phyloP scores from a whole-genome alignment of 2,888 invertebrate species.

The Pimpla rufipes region DNA sequence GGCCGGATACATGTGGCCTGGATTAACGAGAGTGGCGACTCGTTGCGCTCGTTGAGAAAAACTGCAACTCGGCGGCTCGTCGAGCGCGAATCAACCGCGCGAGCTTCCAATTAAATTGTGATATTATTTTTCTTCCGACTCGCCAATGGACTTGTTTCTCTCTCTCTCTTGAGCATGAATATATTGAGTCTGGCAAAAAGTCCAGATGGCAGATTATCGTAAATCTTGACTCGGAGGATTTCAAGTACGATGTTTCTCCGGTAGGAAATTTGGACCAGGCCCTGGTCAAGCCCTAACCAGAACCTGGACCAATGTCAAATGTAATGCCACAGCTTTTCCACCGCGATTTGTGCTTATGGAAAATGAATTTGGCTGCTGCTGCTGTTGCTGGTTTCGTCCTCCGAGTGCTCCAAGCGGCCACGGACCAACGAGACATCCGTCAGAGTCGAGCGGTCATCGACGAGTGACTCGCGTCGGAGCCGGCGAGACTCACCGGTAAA shows the following conservation, averaged over 20 bases:
- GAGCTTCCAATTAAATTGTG: conserved; percentile 8
- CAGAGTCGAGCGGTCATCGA: conserved; percentile 15
- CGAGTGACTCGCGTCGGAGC: conserved; percentile 34
- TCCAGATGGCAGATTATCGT: neutral
- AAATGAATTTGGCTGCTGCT: neutral
- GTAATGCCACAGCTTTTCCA: too few species aligned
- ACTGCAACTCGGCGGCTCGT: neutral
- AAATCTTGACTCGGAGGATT: neutral
- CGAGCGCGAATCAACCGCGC: neutral
- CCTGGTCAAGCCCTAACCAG: too few species aligned
- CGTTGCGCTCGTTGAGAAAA: conserved; percentile 42
- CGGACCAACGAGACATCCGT: neutral
- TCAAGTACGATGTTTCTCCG: neutral
- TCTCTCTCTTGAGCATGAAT: neutral
- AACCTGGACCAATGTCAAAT: too few species aligned
- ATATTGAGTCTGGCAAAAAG: neutral
- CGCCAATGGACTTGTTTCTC: neutral
- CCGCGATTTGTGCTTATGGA: neutral
- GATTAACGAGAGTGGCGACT: conserved; percentile 36
- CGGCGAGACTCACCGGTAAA: conserved; percentile 15
- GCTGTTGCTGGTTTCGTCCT: neutral
- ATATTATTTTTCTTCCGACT: neutral
- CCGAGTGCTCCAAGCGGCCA: neutral
- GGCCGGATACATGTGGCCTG: conserved; percentile 64
- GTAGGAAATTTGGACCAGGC: neutral